Percentiles rank a stretch among this genome's conserved stretches.
phyloP scores from a whole-genome alignment of 2,888 invertebrate species.

The Limnephilus marmoratus region DNA sequence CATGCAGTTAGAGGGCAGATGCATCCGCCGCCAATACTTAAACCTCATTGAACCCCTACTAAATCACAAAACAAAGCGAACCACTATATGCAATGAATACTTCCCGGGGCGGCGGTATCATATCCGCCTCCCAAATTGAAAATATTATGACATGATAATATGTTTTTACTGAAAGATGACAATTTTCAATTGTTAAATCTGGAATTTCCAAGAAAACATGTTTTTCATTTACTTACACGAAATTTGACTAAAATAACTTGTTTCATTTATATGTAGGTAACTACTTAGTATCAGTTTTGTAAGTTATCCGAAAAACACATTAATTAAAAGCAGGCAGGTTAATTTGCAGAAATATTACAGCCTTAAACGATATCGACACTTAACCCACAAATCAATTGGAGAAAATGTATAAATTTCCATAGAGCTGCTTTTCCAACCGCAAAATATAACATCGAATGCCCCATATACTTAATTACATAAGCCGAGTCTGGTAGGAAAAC shows the following conservation, averaged over 20 bases:
- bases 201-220: not conserved
- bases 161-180: too few species aligned
- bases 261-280: not conserved
- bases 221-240: not conserved
- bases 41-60: too few species aligned
- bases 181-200: not conserved
- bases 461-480: conserved; percentile 1
- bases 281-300: not conserved
- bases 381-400: not conserved
- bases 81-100: too few species aligned
- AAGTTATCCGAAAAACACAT: not conserved
- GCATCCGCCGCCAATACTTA: too few species aligned
- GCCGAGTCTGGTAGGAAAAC: conserved; percentile 8
- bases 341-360: not conserved
- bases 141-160: too few species aligned
- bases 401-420: conserved; percentile 4
- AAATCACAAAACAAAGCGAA: too few species aligned
- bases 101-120: too few species aligned
- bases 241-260: not conserved
- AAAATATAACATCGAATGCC: conserved; percentile 8
- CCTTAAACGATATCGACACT: not conserved
- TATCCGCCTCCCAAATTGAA: too few species aligned
- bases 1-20: too few species aligned
- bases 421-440: not conserved
- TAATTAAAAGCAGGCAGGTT: not conserved